These are phyloP conservation scores for Micromussa lordhowensis DNA, from an alignment of 92 coral and sea anemone genomes.

Conservation along the genomic window DNA sequence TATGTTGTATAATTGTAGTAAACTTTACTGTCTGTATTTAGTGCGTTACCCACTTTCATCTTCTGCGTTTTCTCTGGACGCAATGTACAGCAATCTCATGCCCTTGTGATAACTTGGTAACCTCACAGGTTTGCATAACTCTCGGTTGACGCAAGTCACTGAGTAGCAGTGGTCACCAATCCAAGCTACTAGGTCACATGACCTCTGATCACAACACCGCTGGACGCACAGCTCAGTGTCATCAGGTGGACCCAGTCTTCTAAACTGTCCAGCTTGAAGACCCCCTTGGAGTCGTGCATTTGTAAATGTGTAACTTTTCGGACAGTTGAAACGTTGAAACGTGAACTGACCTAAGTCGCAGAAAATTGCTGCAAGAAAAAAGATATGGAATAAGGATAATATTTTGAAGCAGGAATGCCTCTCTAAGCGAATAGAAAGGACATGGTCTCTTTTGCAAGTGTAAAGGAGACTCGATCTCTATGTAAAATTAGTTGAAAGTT, in stretches of 20 bases:
- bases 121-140: conserved; percentile 57
- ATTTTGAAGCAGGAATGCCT: not conserved
- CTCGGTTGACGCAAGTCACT: conserved; percentile 57
- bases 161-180: conserved; percentile 67
- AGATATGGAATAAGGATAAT: not conserved
- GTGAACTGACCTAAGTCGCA: conserved; percentile 5
- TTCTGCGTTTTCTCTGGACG: conserved; percentile 42
- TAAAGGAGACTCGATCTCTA: not conserved
- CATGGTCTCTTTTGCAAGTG: not conserved
- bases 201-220: conserved; percentile 72
- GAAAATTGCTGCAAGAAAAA: conserved; percentile 20
- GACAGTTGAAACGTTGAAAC: conserved; percentile 56
- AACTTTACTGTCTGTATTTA: not conserved
- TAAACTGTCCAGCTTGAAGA: conserved; percentile 54
- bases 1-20: no score
- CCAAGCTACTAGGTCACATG: conserved; percentile 71
- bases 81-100: conserved; percentile 57
- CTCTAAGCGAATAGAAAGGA: no score
- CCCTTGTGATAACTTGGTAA: conserved; percentile 48
- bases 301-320: conserved; percentile 62
- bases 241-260: conserved; percentile 56
- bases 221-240: conserved; percentile 68
- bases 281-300: conserved; percentile 69
- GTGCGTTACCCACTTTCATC: conserved; percentile 24
- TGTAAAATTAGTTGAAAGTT: no score